Base-by-base conservation (phyloP, 2,797 vertebrate species). In the Oryzias dopingdopingensis region DNA sequence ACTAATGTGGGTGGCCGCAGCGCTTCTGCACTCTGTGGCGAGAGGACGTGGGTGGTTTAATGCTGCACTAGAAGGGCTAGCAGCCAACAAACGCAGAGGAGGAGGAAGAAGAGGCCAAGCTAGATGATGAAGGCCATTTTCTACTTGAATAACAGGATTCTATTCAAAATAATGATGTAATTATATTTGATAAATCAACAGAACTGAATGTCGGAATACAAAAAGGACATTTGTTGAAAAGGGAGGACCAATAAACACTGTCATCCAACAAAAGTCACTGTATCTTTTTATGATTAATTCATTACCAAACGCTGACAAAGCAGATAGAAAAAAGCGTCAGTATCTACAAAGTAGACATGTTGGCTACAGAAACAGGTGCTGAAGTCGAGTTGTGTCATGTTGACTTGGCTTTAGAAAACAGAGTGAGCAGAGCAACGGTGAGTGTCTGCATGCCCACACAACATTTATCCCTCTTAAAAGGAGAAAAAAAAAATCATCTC, bases 321-420 rank as follows among this genome's bases (percentile, higher is more conserved):
- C 56, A 52, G 44, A 60, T 62, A 59, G 56, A 72, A 78, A 70
- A 74, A 72, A 49, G 1, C n/a, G 70, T 74, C 71, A 58, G 64
- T 65, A 69, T 49, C 77, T 65, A 81, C 55, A 41, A 58, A 76
- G 67, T 51, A 23, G 62, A 76, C 49, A 37, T 59, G 56, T 72
- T 51, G 61, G 65, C 75, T 68, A 70, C 52, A 78, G 65, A 78
- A 86, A 84, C 84, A 86, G 87, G 81, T 87, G 85, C 79, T 85
- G 18, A 50, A 22, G 57, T 83, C 62, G 41, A 74, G 79, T 79
- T 63, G 69, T 67, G 80, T 85, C 82, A 78, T 72, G 85, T 78
- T 62, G 57, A 5, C 16, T 42, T 65, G 64, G 68, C 78, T 67
- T 57, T 44, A 70, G 62, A 63, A 55, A 72, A 68, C 43, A 54